A percentile compares a stretch with the other conserved stretches of the same genome.
phyloP scores from a whole-genome alignment of 1,140 invertebrate species.

The Drosophila oshimai region DNA sequence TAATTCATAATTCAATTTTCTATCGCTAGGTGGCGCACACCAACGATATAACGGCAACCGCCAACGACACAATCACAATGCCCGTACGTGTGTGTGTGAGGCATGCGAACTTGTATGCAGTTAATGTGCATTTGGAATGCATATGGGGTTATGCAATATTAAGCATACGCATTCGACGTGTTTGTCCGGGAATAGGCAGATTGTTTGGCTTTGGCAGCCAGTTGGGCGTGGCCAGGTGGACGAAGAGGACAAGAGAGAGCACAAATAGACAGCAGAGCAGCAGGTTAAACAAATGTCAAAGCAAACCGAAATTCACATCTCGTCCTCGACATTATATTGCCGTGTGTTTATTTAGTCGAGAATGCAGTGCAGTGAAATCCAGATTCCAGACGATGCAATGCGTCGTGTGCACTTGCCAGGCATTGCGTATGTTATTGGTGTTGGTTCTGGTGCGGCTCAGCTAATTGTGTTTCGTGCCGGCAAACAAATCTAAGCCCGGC shows the following conservation, averaged over 20 bases:
- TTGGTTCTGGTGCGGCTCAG: conserved; percentile 68
- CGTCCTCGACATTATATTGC: conserved; percentile 56
- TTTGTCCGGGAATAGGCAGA: conserved; percentile 36
- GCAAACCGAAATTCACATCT: conserved; percentile 59
- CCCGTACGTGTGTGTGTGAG: not conserved
- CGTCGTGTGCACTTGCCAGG: conserved; percentile 2
- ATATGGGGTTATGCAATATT: conserved; percentile 71
- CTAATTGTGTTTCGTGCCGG: conserved; percentile 63
- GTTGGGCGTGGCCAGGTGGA: not conserved
- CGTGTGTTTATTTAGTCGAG: conserved; percentile 51
- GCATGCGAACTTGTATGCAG: conserved; percentile 44
- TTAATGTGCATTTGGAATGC: conserved; percentile 78
- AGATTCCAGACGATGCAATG: not conserved
- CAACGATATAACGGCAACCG: conserved; percentile 55
- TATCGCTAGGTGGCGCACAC: conserved; percentile 57
- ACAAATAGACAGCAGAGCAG: conserved; percentile 17
- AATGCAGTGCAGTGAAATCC: conserved; percentile 20
- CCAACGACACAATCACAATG: conserved; percentile 49
- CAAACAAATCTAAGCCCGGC: conserved; percentile 29
- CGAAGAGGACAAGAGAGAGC: not conserved
- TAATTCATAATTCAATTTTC: conserved; percentile 78
- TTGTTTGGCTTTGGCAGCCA: conserved; percentile 11
- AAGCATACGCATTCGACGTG: conserved; percentile 62
- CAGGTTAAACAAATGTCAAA: conserved; percentile 72
- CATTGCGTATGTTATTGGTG: conserved; percentile 51